phyloP scores from a whole-genome alignment of 2,888 invertebrate genomes.

The Leucophenga maculata region DNA sequence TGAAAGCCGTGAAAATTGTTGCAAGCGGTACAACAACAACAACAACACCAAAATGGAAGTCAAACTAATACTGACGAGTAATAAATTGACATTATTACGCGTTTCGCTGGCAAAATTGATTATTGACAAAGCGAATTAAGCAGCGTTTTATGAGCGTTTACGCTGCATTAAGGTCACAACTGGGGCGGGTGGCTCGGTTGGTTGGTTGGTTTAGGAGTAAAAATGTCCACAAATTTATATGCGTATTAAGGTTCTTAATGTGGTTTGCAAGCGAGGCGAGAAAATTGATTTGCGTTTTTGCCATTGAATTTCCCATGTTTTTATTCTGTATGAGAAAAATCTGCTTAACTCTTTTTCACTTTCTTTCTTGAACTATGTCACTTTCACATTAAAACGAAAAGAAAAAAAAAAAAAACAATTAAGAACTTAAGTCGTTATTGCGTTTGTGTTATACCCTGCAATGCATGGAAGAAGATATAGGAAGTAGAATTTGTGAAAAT shows the following conservation, averaged over 20 bases:
- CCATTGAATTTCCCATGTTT: conserved; percentile 46
- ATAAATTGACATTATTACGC: conserved; percentile 63
- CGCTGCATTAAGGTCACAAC: conserved; percentile 25
- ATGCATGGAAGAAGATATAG: no score
- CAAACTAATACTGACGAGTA: conserved; percentile 30
- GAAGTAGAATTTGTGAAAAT: no score
- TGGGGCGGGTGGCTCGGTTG: neutral
- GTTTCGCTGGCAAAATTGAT: conserved; percentile 58
- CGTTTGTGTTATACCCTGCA: no score
- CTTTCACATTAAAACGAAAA: no score
- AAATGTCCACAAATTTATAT: conserved; percentile 34
- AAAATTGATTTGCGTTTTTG: conserved; percentile 25
- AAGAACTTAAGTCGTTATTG: no score
- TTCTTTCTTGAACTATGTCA: no score
- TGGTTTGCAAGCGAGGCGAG: conserved; percentile 29
- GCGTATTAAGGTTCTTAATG: conserved; percentile 48
- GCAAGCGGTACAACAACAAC: neutral
- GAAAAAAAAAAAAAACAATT: no score
- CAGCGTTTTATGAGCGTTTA: conserved; percentile 52
- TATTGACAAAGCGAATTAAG: conserved; percentile 66
- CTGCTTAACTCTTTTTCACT: no score
- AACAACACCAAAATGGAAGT: neutral
- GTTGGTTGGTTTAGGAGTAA: neutral
- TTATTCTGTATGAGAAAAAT: conserved; percentile 1
- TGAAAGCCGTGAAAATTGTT: conserved; percentile 6